Evolutionary conservation across 2,113 vertebrate species (phyloP).

Genomic region (Tautogolabrus adspersus): DNA sequence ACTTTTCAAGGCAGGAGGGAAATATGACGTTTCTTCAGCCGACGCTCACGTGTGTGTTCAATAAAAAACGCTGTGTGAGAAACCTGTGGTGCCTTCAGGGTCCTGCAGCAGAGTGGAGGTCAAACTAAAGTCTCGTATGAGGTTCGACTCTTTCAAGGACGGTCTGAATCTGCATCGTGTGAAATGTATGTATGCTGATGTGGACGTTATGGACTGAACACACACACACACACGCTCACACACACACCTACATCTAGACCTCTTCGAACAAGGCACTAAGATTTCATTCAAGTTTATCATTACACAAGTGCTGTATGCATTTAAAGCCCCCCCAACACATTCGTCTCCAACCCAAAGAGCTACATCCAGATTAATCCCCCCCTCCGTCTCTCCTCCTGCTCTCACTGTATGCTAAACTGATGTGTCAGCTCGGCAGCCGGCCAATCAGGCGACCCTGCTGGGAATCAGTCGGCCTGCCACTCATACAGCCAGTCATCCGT

Average conservation of each 20-base stretch:
- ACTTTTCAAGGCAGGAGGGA: conserved; percentile 57
- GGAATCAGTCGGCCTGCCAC: conserved; percentile 17
- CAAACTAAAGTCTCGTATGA: neutral
- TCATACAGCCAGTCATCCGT: conserved; percentile 4
- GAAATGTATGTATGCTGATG: conserved; percentile 2
- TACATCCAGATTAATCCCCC: conserved; percentile 3
- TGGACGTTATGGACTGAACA: conserved; percentile 1
- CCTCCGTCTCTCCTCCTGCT: neutral
- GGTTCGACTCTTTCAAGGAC: neutral
- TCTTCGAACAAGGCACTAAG: conserved; percentile 92
- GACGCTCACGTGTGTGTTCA: neutral
- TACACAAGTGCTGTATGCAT: conserved; percentile 68
- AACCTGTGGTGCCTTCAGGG: conserved; percentile 7
- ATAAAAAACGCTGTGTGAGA: neutral
- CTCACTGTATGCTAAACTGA: neutral
- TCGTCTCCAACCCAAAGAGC: conserved; percentile 25
- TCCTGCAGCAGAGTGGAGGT: conserved; percentile 1
- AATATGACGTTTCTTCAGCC: neutral
- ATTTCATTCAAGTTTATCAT: conserved; percentile 92
- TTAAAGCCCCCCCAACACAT: conserved; percentile 29
- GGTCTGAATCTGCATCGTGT: neutral
- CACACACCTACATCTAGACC: conserved; percentile 15
- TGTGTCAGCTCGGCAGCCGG: conserved; percentile 23
- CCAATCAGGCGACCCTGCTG: conserved; percentile 31
- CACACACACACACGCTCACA: conserved; percentile 8